These are phyloP conservation scores for Dendrophyllia cribrosa DNA, from an alignment of 64 coral and sea anemone species.

Conservation along the genomic window DNA sequence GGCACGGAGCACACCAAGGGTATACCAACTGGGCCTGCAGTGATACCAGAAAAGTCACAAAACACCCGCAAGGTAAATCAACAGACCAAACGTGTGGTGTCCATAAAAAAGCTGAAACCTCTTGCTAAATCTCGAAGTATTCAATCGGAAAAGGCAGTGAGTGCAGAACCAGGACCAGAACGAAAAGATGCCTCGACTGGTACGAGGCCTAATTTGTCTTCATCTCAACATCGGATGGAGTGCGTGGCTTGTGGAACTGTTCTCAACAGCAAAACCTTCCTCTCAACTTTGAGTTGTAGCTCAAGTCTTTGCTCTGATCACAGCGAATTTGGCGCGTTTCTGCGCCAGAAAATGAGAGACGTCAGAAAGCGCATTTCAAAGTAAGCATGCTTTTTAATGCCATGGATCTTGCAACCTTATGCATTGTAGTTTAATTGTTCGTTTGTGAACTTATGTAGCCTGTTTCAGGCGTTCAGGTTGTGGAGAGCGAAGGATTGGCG, in stretches of 20 bases:
- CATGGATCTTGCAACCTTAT: background rate
- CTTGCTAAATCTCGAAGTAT: background rate
- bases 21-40: background rate
- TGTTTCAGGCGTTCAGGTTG: no score
- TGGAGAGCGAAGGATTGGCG: no score
- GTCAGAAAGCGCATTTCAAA: background rate
- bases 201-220: background rate
- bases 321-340: background rate
- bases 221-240: background rate
- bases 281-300: background rate
- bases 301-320: conserved; percentile 10
- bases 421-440: no score
- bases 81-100: background rate
- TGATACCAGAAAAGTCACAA: background rate
- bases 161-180: background rate
- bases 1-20: background rate
- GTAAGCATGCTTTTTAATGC: background rate
- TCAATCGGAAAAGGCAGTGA: background rate
- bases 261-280: conserved; percentile 36
- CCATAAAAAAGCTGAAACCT: background rate
- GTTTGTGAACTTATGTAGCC: no score
- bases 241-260: background rate
- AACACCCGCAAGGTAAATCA: background rate
- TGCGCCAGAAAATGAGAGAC: background rate
- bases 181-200: background rate